Percentiles rank a stretch among this genome's conserved stretches.
Conservation (phyloP, 2,113 vertebrate genomes). For the Periophthalmodon schlosseri region DNA sequence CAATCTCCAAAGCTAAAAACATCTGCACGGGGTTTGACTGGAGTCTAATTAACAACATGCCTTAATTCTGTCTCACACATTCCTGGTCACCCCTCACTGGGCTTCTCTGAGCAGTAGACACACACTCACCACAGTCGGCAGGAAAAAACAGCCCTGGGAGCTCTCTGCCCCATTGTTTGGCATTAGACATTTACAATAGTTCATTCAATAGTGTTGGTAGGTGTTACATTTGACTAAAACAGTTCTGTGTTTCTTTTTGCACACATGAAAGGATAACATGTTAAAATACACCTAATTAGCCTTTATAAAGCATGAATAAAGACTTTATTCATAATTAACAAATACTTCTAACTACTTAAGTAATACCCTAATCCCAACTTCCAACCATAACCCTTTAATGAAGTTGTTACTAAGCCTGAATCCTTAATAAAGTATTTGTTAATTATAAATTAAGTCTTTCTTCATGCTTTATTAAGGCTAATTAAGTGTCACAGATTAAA, state of each 20-base stretch:
- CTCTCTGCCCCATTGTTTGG: constrained; percentile 49
- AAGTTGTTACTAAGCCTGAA: no score
- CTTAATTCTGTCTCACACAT: constrained; percentile 70
- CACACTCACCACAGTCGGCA: constrained; percentile 29
- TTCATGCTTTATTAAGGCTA: no score
- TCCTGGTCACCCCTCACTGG: constrained; percentile 66
- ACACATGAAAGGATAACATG: constrained; percentile 7
- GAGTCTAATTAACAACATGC: constrained; percentile 65
- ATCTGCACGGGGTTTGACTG: constrained; percentile 54
- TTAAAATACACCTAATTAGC: no score
- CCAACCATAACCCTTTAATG: no score
- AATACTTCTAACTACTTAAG: no score
- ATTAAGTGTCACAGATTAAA: constrained; percentile 6
- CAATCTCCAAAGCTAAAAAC: constrained; percentile 36
- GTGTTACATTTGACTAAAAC: constrained; percentile 39
- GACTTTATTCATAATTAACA: no score
- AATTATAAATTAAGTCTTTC: no score
- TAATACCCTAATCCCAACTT: no score
- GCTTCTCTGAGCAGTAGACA: constrained; percentile 37
- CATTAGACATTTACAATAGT: constrained; percentile 46
- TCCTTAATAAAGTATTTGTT: no score
- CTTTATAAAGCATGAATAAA: no score
- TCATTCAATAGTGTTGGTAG: constrained; percentile 50
- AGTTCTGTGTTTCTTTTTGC: neutral
- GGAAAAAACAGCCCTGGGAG: constrained; percentile 43